Percentiles rank a stretch among this genome's conserved stretches.
phyloP scores from a whole-genome alignment of 2,113 vertebrate species.

The Apteryx owenii region DNA sequence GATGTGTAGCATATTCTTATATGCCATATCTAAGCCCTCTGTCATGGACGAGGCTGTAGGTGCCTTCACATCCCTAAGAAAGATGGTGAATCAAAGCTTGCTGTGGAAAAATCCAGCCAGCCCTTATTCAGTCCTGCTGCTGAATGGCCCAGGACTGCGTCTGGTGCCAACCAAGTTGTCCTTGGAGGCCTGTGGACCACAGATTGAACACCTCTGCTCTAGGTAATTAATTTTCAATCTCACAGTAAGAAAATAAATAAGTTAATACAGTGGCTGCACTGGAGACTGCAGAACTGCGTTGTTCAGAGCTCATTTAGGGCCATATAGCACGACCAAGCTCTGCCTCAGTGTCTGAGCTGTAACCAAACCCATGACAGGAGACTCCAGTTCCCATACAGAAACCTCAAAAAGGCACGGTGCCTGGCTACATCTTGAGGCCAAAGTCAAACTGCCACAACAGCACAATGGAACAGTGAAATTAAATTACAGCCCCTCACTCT shows the following conservation, averaged over 20 bases:
- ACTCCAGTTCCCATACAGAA: not conserved
- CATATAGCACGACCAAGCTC: not conserved
- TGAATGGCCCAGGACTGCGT: not conserved
- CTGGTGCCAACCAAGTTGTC: not conserved
- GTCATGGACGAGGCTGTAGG: not conserved
- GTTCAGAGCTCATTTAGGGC: not conserved
- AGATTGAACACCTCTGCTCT: not conserved
- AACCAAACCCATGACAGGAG: not conserved
- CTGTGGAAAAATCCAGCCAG: not conserved
- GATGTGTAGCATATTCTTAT: not conserved
- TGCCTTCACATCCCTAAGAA: not conserved
- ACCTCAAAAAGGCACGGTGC: not conserved
- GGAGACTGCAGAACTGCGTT: not conserved
- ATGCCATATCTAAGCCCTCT: not conserved
- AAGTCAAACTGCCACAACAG: not conserved
- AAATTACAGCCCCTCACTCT: not conserved
- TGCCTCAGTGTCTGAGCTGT: not conserved
- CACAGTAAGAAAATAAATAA: not conserved
- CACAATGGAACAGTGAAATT: not conserved
- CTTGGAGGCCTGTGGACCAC: not conserved
- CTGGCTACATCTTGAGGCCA: not conserved
- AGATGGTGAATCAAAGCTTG: not conserved
- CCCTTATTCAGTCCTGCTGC: not conserved
- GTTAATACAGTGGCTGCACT: not conserved
- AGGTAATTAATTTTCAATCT: not conserved